Conservation (phyloP, 2,797 vertebrate genomes). For the Pygocentrus nattereri region DNA sequence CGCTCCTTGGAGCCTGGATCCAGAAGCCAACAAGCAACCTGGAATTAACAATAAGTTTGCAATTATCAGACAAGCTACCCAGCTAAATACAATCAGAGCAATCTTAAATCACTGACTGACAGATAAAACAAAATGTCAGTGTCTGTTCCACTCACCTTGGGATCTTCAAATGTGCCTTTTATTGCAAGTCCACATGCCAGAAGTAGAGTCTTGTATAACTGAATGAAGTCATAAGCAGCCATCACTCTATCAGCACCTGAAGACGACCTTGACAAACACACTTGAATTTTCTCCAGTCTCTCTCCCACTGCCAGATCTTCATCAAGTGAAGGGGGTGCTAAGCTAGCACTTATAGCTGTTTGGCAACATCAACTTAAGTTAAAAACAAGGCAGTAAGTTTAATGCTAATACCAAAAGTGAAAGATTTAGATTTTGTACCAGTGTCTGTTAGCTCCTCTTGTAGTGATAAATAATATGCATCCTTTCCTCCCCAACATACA, state of each 20-base stretch:
- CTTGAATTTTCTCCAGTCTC: slow-evolving; percentile 81
- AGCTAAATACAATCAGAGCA: not conserved
- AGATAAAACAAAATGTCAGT: not conserved
- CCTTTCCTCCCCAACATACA: slow-evolving; percentile 94
- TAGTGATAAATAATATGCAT: slow-evolving; percentile 93
- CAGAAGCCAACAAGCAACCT: slow-evolving; percentile 96
- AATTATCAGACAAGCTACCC: not conserved
- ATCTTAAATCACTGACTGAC: not conserved
- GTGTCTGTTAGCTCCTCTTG: slow-evolving; percentile 82
- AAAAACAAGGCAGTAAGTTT: not conserved
- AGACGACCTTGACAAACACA: slow-evolving; percentile 74
- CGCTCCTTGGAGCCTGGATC: slow-evolving; percentile 89
- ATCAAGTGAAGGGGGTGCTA: slow-evolving; percentile 91
- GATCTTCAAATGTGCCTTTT: slow-evolving; percentile 89
- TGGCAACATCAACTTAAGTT: slow-evolving; percentile 23
- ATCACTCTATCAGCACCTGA: slow-evolving; percentile 63
- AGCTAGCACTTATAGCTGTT: slow-evolving; percentile 86
- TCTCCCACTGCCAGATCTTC: slow-evolving; percentile 82
- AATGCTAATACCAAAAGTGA: not conserved
- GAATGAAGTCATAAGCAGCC: slow-evolving; percentile 87
- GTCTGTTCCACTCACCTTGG: slow-evolving; percentile 82
- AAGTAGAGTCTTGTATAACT: slow-evolving; percentile 90
- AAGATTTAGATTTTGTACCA: slow-evolving; percentile 75
- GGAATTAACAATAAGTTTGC: slow-evolving; percentile 16
- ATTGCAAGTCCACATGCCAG: slow-evolving; percentile 88